Conservation (phyloP, 2,797 vertebrate genomes). For the Intellagama lesueurii region DNA sequence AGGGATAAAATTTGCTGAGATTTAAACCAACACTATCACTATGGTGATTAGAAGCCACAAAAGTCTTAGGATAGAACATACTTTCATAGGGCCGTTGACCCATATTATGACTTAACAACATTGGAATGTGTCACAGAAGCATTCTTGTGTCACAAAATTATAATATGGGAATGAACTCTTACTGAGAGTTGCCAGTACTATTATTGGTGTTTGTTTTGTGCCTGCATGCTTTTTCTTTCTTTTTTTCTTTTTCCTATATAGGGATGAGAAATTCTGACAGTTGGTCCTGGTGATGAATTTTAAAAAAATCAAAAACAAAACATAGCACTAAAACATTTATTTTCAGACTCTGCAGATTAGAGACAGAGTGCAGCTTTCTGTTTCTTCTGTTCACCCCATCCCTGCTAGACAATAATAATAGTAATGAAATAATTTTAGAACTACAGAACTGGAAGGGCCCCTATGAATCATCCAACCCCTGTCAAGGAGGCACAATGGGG, state of each 20-base stretch:
- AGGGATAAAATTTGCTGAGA: constrained; percentile 36
- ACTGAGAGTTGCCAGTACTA: constrained; percentile 39
- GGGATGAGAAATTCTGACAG: constrained; percentile 77
- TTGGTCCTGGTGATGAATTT: constrained; percentile 54
- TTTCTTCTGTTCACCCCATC: background rate
- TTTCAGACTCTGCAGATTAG: background rate
- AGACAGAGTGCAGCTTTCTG: background rate
- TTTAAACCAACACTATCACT: constrained; percentile 16
- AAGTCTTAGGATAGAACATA: constrained; percentile 4
- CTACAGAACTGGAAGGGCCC: too few species aligned
- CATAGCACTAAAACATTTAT: background rate
- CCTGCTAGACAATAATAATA: constrained; percentile 26
- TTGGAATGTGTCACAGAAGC: background rate
- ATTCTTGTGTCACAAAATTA: constrained; percentile 21
- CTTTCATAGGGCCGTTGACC: constrained; percentile 26
- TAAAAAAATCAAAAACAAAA: background rate
- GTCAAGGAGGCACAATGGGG: too few species aligned
- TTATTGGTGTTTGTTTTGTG: constrained; percentile 56
- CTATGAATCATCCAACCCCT: too few species aligned
- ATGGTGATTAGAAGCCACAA: constrained; percentile 20
- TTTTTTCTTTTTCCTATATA: constrained; percentile 22
- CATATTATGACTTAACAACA: constrained; percentile 27
- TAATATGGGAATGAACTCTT: constrained; percentile 11
- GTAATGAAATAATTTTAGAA: too few species aligned
- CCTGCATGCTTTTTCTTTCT: constrained; percentile 58